Base-by-base conservation (phyloP, 1,140 invertebrate species). In the Cydia amplana region DNA sequence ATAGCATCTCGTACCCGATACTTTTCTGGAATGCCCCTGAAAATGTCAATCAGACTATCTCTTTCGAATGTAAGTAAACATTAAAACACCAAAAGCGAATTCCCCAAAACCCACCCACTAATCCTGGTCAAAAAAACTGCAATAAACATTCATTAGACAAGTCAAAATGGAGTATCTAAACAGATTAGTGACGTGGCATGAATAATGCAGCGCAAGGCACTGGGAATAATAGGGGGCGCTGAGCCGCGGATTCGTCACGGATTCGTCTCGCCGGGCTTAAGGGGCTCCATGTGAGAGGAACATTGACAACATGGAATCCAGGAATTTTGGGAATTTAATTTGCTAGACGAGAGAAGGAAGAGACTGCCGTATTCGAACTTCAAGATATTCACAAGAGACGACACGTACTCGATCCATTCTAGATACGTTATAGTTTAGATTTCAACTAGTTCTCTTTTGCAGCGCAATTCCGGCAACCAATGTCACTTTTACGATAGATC, bases 241-340 rank as follows among this genome's bases (percentile, higher is more conserved):
- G 82, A 82, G 80, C 78, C 80, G 78, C 82, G 80, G 85, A 91
- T 91, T 88, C 89, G 90, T 91, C 88, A 85, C 85, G 85, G 83
- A 83, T 84, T 87, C 85, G 87, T 88, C 83, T 78, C 84, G 85
- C 82, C 74, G 77, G 79, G 77, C 82, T 78, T 80, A 78, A 70
- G 18, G 64, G 65, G 32, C 2, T 20, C 65, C 65, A 32, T 14
- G 28, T 12, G 32, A 6, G 23, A 40, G 28, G 12, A 18, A n/a
- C 32, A 25, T 64, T 67, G 65, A 36, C 14, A 43, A 20, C 4
- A 18, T n/a, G 25, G 72, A 14, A 72, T 16, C 16, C 10, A n/a
- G 40, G 23, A 40, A 40, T 51, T 51, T 51, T 51, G 16, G 49
- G 49, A 51, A 18, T 18, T 51, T 4, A 51, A 51, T 18, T 51